Conservation (phyloP, 2,113 vertebrate species). For the Ancistrus triradiatus region DNA sequence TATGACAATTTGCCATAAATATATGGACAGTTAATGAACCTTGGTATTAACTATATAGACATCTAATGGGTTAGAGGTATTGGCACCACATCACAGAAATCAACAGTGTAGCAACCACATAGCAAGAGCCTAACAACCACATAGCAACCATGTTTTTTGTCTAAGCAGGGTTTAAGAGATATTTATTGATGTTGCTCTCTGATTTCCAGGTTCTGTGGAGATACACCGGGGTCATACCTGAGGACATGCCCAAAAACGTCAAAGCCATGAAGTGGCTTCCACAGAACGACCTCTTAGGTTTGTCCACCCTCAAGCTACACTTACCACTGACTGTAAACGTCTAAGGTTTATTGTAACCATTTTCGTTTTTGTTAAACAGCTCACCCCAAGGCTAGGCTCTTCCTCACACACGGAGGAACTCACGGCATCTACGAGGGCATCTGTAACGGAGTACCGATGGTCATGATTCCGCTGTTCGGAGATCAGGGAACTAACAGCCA, state of each 20-base stretch:
- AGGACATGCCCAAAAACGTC: constrained; percentile 75
- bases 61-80: no score
- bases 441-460: constrained; percentile 87
- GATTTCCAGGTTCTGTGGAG: constrained; percentile 86
- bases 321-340: neutral
- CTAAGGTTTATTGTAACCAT: no score
- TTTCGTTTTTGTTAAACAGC: constrained; percentile 56
- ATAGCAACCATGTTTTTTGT: no score
- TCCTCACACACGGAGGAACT: constrained; percentile 87
- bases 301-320: constrained; percentile 9
- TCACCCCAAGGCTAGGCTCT: constrained; percentile 84
- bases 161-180: no score
- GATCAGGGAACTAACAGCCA: constrained; percentile 86
- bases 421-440: constrained; percentile 87
- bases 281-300: constrained; percentile 93
- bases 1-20: no score
- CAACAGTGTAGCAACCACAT: no score
- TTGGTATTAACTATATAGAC: no score
- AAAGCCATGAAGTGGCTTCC: constrained; percentile 90
- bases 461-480: constrained; percentile 87
- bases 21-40: no score
- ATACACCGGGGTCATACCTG: constrained; percentile 72
- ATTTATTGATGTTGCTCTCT: neutral
- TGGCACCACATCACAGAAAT: no score
- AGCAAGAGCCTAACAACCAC: no score